Base-by-base conservation (phyloP, 2,113 vertebrate species). In the Caranx melampygus region DNA sequence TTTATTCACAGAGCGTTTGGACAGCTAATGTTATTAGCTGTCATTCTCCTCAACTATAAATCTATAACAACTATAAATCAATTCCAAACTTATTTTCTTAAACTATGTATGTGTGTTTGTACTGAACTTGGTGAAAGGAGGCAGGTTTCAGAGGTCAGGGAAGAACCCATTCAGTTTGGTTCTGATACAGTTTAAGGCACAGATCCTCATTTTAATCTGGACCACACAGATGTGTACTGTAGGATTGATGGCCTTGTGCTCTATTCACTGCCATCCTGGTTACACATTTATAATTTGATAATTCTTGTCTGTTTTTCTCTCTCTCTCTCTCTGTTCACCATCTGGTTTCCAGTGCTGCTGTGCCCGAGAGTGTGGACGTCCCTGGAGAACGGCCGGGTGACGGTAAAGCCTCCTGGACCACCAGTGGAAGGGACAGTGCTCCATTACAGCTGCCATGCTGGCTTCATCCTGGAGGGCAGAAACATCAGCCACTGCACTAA, bases 351-450 rank as follows among this genome's bases (percentile, higher is more conserved):
- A 98, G 97, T 98, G 91, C 92, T 96, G 81, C 95, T 95, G 75
- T 98, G 97, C 75, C 94, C 96, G 6, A 94, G 95, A 67, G 95
- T 97, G 70, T 96, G 97, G 92, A 92, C 96, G 59, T 96, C 95
- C 68, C 91, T 98, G 94, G 97, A 98, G 94, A 97, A 97, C n/a
- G 97, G 97, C 37, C 92, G 94, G 18, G 96, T 95, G 84, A 83
- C 85, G 20, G 89, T 87, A 18, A 91, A 87, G 72, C 94, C 94
- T 6, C 84, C 94, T 4, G 95, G 96, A 78, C 91, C 95, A 0
- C 96, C 97, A 1, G 96, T 97, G 82, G 97, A 98, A 21, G 96
- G 96, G 40, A 96, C 96, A 0, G 88, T 95, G 72, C 92, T 97
- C 57, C 95, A 96, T 51, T 98, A 97, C 93, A 95, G 89, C 87